Conservation (phyloP, 2,888 invertebrate species). For the Gandaritis pyraliata region DNA sequence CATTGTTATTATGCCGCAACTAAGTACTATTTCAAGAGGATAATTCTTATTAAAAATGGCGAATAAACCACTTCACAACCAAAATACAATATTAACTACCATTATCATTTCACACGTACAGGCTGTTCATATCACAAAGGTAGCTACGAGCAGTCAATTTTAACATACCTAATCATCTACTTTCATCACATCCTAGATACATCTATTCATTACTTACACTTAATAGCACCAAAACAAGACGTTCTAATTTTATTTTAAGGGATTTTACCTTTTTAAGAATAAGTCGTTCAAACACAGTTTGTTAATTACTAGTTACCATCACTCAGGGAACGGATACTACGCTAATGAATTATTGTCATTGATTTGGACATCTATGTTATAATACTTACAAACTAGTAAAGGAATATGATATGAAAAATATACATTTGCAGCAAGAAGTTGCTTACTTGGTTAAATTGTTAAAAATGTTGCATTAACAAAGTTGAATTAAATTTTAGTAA, state of each 20-base stretch:
- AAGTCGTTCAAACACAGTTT: slow-evolving; percentile 5
- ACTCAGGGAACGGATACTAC: slow-evolving; percentile 16
- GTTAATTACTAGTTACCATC: slow-evolving; percentile 6
- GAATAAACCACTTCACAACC: no score
- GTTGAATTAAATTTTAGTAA: slow-evolving; percentile 30
- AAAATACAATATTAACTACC: no score
- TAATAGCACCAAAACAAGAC: no score
- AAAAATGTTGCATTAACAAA: slow-evolving; percentile 3
- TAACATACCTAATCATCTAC: no score
- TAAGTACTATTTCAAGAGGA: neutral
- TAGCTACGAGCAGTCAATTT: no score
- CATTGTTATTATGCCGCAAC: slow-evolving; percentile 20
- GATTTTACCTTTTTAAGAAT: slow-evolving; percentile 4
- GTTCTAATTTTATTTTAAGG: neutral
- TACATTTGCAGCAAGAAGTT: slow-evolving; percentile 21
- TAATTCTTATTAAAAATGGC: slow-evolving; percentile 3
- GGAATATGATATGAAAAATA: slow-evolving; percentile 67
- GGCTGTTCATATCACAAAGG: no score
- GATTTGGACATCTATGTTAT: slow-evolving; percentile 5
- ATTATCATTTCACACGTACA: no score
- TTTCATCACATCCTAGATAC: no score
- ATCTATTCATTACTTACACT: no score
- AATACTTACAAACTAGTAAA: slow-evolving; percentile 65
- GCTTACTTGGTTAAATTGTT: slow-evolving; percentile 22
- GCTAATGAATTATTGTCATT: slow-evolving; percentile 1